phyloP scores from a whole-genome alignment of 2,113 vertebrate genomes.

The Orycteropus afer region DNA sequence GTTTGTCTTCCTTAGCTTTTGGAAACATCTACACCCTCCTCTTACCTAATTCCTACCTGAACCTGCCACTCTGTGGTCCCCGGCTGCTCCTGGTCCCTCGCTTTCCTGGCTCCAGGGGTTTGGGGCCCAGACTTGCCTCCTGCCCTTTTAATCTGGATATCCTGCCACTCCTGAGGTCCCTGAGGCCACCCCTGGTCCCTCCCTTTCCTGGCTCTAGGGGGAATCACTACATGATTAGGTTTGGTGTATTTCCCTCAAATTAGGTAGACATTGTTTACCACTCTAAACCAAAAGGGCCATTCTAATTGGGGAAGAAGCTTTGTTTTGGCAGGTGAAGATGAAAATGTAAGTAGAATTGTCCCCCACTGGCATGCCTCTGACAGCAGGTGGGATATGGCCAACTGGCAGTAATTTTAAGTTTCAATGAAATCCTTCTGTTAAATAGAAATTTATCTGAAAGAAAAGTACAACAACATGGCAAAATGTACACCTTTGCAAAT shows the following conservation, averaged over 20 bases:
- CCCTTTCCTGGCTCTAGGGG: too few species aligned
- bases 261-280: conserved; percentile 54
- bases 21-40: too few species aligned
- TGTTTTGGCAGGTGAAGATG: conserved; percentile 63
- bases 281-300: conserved; percentile 21
- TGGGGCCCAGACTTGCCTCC: too few species aligned
- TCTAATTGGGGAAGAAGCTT: conserved; percentile 61
- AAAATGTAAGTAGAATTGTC: conserved; percentile 16
- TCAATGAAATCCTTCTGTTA: conserved; percentile 60
- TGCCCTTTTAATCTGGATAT: too few species aligned
- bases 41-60: too few species aligned
- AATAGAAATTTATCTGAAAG: conserved; percentile 42
- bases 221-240: not conserved
- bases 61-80: too few species aligned
- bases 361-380: not conserved
- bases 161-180: too few species aligned
- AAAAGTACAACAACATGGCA: conserved; percentile 11
- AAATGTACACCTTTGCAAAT: conserved; percentile 48
- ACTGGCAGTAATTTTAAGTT: conserved; percentile 27
- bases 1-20: too few species aligned
- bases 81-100: too few species aligned
- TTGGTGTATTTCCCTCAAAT: not conserved
- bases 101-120: too few species aligned
- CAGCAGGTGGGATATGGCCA: conserved; percentile 31
- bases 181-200: too few species aligned